Conservation (phyloP, 2,888 invertebrate genomes). For the Drosophila atripex region DNA sequence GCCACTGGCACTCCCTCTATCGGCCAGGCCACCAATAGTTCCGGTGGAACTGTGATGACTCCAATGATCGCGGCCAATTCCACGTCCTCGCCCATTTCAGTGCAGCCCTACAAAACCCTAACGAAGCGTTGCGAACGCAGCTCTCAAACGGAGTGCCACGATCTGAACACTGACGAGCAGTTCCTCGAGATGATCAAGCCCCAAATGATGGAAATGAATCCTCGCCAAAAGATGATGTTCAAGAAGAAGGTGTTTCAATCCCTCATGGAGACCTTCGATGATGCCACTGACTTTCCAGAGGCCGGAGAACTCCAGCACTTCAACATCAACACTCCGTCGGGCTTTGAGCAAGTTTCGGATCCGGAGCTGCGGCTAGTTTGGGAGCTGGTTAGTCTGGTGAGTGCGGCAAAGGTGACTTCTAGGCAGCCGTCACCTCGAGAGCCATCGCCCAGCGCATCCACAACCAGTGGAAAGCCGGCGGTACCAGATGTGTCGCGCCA, state of each 20-base stretch:
- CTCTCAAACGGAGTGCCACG: constrained; percentile 34
- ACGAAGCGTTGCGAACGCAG: constrained; percentile 43
- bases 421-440: not conserved
- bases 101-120: not conserved
- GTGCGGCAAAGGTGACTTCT: constrained; percentile 64
- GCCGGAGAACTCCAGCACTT: constrained; percentile 55
- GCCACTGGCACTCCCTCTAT: not conserved
- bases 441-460: not conserved
- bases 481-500: not conserved
- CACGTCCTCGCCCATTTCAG: not conserved
- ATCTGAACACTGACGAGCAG: constrained; percentile 60
- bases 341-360: constrained; percentile 49
- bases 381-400: constrained; percentile 72
- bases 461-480: not conserved
- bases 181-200: constrained; percentile 70
- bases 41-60: not conserved
- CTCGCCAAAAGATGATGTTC: constrained; percentile 79
- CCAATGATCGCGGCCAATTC: not conserved
- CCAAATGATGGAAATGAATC: constrained; percentile 78
- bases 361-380: constrained; percentile 70
- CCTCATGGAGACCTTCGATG: constrained; percentile 79
- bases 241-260: constrained; percentile 75
- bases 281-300: constrained; percentile 68
- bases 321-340: constrained; percentile 64
- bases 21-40: not conserved